Evolutionary conservation across 2,797 vertebrate genomes (phyloP).

Genomic region (Acipenser ruthenus): DNA sequence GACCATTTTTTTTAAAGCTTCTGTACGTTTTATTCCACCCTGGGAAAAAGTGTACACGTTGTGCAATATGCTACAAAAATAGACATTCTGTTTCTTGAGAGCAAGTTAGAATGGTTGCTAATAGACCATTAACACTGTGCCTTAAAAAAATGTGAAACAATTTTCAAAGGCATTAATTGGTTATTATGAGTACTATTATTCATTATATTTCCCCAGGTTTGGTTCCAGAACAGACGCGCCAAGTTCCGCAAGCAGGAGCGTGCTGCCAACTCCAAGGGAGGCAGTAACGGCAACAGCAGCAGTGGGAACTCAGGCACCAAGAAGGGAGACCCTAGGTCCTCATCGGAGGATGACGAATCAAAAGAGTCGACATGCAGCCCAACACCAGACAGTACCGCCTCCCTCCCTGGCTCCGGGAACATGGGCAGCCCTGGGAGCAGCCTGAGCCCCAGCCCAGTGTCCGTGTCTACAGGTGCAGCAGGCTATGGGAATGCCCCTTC

Average conservation of each 20-base stretch:
- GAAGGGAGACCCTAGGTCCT: constrained; percentile 70
- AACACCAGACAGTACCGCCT: constrained; percentile 91
- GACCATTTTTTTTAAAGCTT: too few relatives aligned
- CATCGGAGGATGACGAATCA: constrained; percentile 87
- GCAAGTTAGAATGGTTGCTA: too few relatives aligned
- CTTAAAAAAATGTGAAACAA: too few relatives aligned
- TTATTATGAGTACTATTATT: too few relatives aligned
- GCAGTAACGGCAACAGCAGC: constrained; percentile 30
- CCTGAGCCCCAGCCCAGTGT: constrained; percentile 77
- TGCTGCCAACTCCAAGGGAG: constrained; percentile 77
- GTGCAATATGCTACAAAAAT: too few relatives aligned
- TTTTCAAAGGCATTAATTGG: too few relatives aligned
- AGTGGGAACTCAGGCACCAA: constrained; percentile 55
- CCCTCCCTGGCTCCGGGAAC: constrained; percentile 70
- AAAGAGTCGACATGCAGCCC: constrained; percentile 93
- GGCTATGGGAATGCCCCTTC: constrained; percentile 57
- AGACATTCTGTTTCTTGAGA: too few relatives aligned
- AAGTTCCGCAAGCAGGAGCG: constrained; percentile 91
- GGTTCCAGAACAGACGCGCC: constrained; percentile 91
- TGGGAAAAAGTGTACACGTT: too few relatives aligned
- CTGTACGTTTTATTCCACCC: too few relatives aligned
- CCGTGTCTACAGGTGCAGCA: constrained; percentile 35
- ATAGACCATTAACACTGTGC: too few relatives aligned
- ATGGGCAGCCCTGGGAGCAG: constrained; percentile 72
- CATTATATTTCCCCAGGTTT: constrained; percentile 59